Conservation (phyloP, 2,888 invertebrate species). For the Ichneumon xanthorius region DNA sequence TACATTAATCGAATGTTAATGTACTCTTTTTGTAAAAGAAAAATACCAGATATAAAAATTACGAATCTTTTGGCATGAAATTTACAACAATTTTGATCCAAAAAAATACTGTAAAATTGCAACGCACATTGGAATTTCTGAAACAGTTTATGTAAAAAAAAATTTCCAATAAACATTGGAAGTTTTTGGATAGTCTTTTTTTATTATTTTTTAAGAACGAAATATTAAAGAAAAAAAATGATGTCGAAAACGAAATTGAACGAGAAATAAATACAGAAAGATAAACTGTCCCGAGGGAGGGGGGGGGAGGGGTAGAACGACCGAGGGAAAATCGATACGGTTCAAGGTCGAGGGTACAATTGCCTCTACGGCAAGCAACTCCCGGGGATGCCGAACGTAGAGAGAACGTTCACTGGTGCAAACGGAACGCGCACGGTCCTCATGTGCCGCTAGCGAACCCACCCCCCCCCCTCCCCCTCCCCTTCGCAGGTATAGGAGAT, state of each 20-base stretch:
- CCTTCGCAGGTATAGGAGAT: not conserved
- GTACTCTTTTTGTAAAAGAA: no score
- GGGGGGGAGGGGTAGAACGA: slow-evolving; percentile 12
- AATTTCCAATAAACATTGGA: no score
- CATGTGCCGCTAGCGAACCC: slow-evolving; percentile 26
- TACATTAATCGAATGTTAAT: no score
- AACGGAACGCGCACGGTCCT: slow-evolving; percentile 53
- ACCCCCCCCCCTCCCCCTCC: slow-evolving; percentile 33
- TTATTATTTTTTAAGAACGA: no score
- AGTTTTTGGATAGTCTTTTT: no score
- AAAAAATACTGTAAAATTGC: no score
- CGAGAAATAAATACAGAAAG: slow-evolving; percentile 21
- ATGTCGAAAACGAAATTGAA: not conserved
- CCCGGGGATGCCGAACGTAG: slow-evolving; percentile 60
- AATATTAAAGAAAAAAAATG: not conserved
- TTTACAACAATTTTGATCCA: no score
- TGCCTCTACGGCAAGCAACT: slow-evolving; percentile 63
- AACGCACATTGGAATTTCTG: no score
- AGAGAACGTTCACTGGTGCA: slow-evolving; percentile 55
- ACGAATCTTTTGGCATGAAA: no score
- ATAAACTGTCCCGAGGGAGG: slow-evolving; percentile 2
- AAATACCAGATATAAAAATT: no score
- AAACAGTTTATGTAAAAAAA: no score
- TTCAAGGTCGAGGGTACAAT: slow-evolving; percentile 73
- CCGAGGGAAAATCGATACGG: slow-evolving; percentile 69